A percentile compares a stretch with the other conserved stretches of the same genome.
phyloP scores from a whole-genome alignment of 2,888 invertebrate species.

The Epirrhoe tristata region DNA sequence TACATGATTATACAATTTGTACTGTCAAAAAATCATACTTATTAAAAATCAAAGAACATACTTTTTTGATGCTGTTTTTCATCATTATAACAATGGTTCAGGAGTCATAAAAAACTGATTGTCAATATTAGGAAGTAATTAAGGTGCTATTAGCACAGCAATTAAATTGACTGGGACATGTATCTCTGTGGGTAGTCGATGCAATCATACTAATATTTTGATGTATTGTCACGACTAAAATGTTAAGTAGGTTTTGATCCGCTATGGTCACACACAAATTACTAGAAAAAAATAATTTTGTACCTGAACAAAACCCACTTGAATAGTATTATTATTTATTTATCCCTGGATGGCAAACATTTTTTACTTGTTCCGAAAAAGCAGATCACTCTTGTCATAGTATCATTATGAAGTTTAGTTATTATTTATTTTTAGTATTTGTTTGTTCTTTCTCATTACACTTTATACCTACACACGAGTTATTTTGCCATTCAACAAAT shows the following conservation, averaged over 20 bases:
- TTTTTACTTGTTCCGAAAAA: too few relatives aligned
- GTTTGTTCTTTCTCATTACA: too few relatives aligned
- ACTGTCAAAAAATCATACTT: too few relatives aligned
- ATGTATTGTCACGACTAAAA: background rate
- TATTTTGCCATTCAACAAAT: background rate
- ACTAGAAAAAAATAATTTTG: background rate
- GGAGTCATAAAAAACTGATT: conserved; percentile 64
- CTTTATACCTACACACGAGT: background rate
- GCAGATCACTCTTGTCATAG: too few relatives aligned
- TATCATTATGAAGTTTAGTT: background rate
- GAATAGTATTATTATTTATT: too few relatives aligned
- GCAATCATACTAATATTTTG: conserved; percentile 21
- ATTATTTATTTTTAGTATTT: too few relatives aligned
- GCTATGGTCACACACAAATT: background rate
- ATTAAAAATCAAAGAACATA: too few relatives aligned
- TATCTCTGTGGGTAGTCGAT: conserved; percentile 50
- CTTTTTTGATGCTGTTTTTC: conserved; percentile 1
- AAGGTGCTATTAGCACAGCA: conserved; percentile 68
- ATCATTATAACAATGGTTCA: conserved; percentile 51
- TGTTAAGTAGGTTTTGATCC: background rate
- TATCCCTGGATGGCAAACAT: too few relatives aligned
- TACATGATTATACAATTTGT: too few relatives aligned
- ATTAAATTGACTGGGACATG: conserved; percentile 65
- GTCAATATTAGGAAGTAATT: conserved; percentile 83
- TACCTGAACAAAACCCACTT: too few relatives aligned